Base-by-base conservation (phyloP, 2,797 vertebrate genomes). In the Brachymystax lenok region DNA sequence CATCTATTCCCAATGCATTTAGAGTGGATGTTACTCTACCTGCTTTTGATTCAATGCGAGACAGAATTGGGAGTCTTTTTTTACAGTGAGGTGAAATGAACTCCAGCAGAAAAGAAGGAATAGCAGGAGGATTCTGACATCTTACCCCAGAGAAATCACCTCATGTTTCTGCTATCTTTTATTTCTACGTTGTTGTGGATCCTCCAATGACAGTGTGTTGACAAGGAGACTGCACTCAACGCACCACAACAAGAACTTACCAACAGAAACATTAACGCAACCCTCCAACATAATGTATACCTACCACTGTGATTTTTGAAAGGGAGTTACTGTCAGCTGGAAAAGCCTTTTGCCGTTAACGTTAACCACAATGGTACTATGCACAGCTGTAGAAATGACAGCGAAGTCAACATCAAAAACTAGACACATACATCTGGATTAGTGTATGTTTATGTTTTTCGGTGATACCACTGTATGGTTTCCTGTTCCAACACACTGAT, bases 231-330 rank as follows among this genome's bases (percentile, higher is more conserved):
- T 82, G 85, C 84, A 79, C 85, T 90, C 71, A 81, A 79, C 17
- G 27, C 80, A 2, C 40, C 77, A 84, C 89, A 87, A 89, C 87
- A 91, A 91, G 89, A 88, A 86, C 17, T 70, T 56, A 67, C 87
- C 86, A 90, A 91, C 40, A 46, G 84, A 84, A 80, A 88, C 88
- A 91, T 92, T 91, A 92, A 88, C 90, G 88, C 88, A 82, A 90
- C 79, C 87, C 84, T 46, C 40, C 40, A 84, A 30, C 16, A 24
- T 24, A 63, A 28, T 12, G 3, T n/a, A 61, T 61, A 61, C 21
- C 59, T 63, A 85, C 88, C 85, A 80, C 79, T 84, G 87, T 85
- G 85, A 90, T 89, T 91, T 67, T 16, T 74, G 16, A 73, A 52
- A 50, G 40, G 27, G 56, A 56, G 72, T 63, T 33, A 52, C 21